These are phyloP conservation scores for Dromococcyx pavoninus DNA, from an alignment of 2,797 vertebrate genomes.

Conservation along the genomic window DNA sequence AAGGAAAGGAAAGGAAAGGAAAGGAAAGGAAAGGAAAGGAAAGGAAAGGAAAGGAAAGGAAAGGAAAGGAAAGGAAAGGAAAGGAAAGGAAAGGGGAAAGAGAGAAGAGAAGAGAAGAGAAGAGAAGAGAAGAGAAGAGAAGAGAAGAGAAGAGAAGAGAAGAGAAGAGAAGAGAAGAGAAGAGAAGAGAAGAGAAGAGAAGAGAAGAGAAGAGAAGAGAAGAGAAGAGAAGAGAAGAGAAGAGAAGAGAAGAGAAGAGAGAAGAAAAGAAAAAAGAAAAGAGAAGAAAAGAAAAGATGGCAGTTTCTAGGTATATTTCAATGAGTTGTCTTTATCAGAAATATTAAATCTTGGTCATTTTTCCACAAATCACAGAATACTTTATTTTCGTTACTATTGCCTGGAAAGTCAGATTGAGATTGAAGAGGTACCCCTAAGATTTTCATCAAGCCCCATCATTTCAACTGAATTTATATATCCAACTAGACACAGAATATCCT, in stretches of 20 bases:
- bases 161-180: no score
- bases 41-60: rapidly evolving
- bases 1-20: rapidly evolving
- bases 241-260: no score
- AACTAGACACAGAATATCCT: background rate
- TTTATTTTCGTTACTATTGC: background rate
- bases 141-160: no score
- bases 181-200: rapidly evolving
- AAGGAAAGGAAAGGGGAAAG: rapidly evolving
- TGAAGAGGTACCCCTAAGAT: background rate
- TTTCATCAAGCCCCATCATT: background rate
- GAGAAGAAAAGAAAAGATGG: rapidly evolving
- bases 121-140: no score
- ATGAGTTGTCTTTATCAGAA: background rate
- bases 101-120: no score
- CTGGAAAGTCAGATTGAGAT: background rate
- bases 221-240: rapidly evolving
- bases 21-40: no score
- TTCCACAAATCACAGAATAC: background rate
- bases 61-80: rapidly evolving
- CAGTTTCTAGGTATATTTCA: background rate
- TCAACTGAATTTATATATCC: background rate
- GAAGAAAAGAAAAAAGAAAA: no score
- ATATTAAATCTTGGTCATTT: background rate
- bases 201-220: no score